These are phyloP conservation scores for Cygnus atratus DNA, from an alignment of 2,113 vertebrate genomes.

Conservation along the genomic window DNA sequence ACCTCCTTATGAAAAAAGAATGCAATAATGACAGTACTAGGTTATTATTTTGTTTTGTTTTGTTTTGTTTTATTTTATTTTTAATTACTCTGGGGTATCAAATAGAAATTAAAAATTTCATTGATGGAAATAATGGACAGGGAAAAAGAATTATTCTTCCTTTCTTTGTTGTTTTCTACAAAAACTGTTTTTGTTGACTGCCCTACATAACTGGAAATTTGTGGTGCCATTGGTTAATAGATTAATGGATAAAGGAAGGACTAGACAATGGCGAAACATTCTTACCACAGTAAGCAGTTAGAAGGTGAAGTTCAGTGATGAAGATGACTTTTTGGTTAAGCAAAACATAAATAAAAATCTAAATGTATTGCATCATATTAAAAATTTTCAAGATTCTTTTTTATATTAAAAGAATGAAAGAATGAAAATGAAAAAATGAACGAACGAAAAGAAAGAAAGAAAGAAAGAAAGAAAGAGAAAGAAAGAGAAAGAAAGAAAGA, in stretches of 20 bases:
- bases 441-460: no score
- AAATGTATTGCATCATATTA: neutral
- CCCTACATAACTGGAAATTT: neutral
- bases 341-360: neutral
- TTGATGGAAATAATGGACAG: neutral
- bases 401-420: no score
- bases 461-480: no score
- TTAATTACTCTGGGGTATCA: neutral
- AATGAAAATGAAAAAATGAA: no score
- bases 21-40: neutral
- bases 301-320: fast-evolving
- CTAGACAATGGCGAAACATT: neutral
- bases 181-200: neutral
- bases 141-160: neutral
- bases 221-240: neutral
- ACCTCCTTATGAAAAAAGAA: neutral
- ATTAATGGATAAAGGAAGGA: neutral
- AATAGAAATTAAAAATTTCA: neutral
- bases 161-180: neutral
- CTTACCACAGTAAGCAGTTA: neutral
- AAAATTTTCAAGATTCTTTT: neutral
- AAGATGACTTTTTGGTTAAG: neutral
- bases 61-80: neutral
- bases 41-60: no score
- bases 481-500: no score